phyloP scores from a whole-genome alignment of 2,113 vertebrate genomes.

The Trichomycterus rosablanca region DNA sequence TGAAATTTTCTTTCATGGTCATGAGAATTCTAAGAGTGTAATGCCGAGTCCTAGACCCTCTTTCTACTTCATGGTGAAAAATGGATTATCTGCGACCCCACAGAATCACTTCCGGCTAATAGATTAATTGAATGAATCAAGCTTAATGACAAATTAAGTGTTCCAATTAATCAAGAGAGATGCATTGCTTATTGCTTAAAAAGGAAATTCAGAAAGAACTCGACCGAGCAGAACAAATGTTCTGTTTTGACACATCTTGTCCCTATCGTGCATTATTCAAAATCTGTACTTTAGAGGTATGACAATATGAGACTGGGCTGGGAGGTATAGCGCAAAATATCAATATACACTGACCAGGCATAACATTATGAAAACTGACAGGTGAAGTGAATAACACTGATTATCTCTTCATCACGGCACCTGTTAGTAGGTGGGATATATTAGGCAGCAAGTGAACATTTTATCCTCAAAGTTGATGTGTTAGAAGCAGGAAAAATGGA shows the following conservation, averaged over 20 bases:
- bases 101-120: constrained; percentile 55
- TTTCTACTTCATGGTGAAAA: constrained; percentile 55
- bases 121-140: constrained; percentile 69
- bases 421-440: too few species aligned
- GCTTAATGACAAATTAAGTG: constrained; percentile 71
- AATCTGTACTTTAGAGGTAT: neutral
- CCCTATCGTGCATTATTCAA: too few species aligned
- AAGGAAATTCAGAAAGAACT: constrained; percentile 25
- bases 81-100: constrained; percentile 57
- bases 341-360: too few species aligned
- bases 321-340: neutral
- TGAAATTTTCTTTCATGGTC: too few species aligned
- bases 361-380: too few species aligned
- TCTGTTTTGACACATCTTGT: too few species aligned
- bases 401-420: too few species aligned
- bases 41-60: constrained; percentile 21
- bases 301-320: neutral
- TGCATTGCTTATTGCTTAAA: constrained; percentile 43
- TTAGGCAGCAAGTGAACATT: too few species aligned
- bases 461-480: too few species aligned
- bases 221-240: constrained; percentile 19
- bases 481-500: too few species aligned
- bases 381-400: neutral
- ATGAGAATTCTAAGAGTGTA: too few species aligned
- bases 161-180: constrained; percentile 67